These are phyloP conservation scores for Lathamus discolor DNA, from an alignment of 2,113 vertebrate species.

Conservation along the genomic window DNA sequence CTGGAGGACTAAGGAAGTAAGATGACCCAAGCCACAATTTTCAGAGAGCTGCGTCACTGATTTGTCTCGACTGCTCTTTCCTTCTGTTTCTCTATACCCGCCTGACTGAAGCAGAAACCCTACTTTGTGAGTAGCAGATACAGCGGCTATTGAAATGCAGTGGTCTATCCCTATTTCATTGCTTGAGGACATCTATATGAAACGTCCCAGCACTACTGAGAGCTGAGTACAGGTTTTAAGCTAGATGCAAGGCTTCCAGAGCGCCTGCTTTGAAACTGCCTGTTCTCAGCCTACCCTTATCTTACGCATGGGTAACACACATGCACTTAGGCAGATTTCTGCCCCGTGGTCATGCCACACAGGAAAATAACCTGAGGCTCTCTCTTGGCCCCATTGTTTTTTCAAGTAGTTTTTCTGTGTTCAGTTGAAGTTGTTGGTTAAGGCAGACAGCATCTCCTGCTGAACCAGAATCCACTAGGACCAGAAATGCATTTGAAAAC, in stretches of 20 bases:
- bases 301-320: neutral
- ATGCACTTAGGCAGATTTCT: neutral
- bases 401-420: constrained; percentile 55
- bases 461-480: constrained; percentile 13
- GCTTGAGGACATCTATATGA: constrained; percentile 28
- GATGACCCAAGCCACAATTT: neutral
- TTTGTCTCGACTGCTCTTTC: neutral
- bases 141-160: constrained; percentile 26
- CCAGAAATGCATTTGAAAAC: constrained; percentile 30
- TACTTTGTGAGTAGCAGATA: constrained; percentile 8
- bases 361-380: neutral
- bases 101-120: neutral
- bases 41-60: neutral
- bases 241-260: neutral
- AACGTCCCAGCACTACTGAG: neutral
- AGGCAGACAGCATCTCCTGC: neutral
- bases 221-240: neutral
- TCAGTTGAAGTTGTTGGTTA: constrained; percentile 48
- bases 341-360: neutral
- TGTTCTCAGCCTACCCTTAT: neutral
- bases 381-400: neutral
- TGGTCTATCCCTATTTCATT: constrained; percentile 19
- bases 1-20: constrained; percentile 24
- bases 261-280: neutral
- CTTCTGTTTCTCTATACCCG: neutral